Evolutionary conservation across 2,797 vertebrate genomes (phyloP).

Genomic region (Pseudocheirus occidentalis): DNA sequence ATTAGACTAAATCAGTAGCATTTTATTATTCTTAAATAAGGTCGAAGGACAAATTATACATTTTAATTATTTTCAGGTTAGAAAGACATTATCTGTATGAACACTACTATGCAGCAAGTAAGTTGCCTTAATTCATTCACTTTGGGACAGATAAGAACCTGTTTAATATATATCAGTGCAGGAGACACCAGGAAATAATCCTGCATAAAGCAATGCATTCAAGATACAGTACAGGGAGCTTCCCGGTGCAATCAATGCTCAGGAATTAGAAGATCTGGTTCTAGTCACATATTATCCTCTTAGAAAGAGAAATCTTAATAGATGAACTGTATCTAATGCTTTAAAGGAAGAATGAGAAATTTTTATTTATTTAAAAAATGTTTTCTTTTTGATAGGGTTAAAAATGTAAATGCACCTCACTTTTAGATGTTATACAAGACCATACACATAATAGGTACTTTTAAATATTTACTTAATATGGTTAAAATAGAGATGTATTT

Average conservation of each 20-base stretch:
- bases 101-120: neutral
- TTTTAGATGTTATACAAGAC: neutral
- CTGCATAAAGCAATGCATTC: neutral
- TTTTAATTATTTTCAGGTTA: conserved; percentile 42
- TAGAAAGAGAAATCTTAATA: neutral
- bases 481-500: neutral
- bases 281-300: neutral
- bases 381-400: neutral
- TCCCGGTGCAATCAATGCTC: neutral
- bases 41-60: conserved; percentile 28
- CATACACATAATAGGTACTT: neutral
- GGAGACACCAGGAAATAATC: neutral
- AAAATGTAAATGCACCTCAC: neutral
- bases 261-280: neutral
- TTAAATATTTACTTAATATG: neutral
- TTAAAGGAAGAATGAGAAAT: neutral
- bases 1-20: conserved; percentile 16
- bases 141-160: conserved; percentile 8
- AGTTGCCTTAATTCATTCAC: conserved; percentile 53
- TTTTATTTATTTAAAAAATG: neutral
- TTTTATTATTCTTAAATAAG: conserved; percentile 24
- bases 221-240: neutral
- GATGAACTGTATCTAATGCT: neutral
- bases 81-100: neutral
- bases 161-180: neutral